Evolutionary conservation across 2,888 invertebrate species (phyloP), one percentile per base, ranked within the genome.

Genomic region (Sminthurides aquaticus): DNA sequence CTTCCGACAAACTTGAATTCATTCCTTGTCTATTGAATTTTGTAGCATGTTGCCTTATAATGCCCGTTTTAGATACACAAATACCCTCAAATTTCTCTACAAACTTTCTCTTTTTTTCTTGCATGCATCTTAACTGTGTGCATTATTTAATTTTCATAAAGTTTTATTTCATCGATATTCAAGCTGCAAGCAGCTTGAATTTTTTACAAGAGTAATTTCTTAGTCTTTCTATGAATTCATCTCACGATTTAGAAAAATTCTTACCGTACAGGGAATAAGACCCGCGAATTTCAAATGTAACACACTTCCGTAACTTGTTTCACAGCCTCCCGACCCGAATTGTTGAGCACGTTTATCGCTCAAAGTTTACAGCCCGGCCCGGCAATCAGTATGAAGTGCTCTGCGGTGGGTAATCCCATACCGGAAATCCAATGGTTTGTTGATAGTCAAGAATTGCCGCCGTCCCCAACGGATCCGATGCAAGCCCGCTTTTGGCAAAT

Each of bases 281-380:
- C 43, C n/a, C 15, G 43, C 43, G 43, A 34, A 34, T 15, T 15
- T 15, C n/a, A 24, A 27, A 56, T 25, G 11, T 56, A 24, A 18
- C 5, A 3, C 22, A 27, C 18, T 56, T 20, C 56, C 25, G 22
- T n/a, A 24, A 54, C 27, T 22, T 48, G 55, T 57, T 60, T 52
- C 56, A 15, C 79, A 90, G 90, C 90, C 77, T 87, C 88, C 0
- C 83, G 87, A 18, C 90, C 91, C 1, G 90, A 90, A 80, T 79
- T 91, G 75, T 87, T 89, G 77, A 89, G 89, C 77, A 89, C 88
- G 54, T 92, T 92, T 78, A 87, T 89, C 74, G 90, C 91, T 78
- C 79, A 80, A 72, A 81, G 79, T 22, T 76, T 81, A 25, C 79
- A 80, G 68, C 80, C 80, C 0, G 82, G 82, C 1, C 78, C 79